A percentile compares a stretch with the other conserved stretches of the same genome.
These are phyloP conservation scores for Macrotus californicus DNA, from an alignment of 2,113 vertebrate species.

Conservation along the genomic window DNA sequence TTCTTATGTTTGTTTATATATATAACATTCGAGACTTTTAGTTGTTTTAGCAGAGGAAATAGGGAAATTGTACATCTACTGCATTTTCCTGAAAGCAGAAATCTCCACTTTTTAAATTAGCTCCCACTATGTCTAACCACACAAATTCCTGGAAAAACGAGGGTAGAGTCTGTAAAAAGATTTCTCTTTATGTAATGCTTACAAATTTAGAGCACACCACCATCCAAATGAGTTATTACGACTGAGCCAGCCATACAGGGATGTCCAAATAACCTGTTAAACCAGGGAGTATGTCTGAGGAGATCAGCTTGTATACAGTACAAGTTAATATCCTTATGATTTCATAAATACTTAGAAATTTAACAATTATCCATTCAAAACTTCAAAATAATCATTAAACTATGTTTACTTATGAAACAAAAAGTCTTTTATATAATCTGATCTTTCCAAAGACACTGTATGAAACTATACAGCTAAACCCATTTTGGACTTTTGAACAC, in stretches of 20 bases:
- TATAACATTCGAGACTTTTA: slow-evolving; percentile 45
- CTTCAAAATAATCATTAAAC: slow-evolving; percentile 31
- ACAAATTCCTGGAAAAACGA: slow-evolving; percentile 55
- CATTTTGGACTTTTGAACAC: background rate
- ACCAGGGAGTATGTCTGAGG: background rate
- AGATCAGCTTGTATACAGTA: background rate
- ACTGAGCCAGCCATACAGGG: background rate
- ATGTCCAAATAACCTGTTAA: slow-evolving; percentile 16
- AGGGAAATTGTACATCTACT: slow-evolving; percentile 49
- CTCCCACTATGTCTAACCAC: slow-evolving; percentile 37
- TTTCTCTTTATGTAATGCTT: slow-evolving; percentile 34
- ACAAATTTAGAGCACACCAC: background rate
- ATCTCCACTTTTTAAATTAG: slow-evolving; percentile 47
- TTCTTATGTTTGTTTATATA: slow-evolving; percentile 45
- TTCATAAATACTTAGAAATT: slow-evolving; percentile 41
- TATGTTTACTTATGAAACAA: slow-evolving; percentile 9
- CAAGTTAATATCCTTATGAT: slow-evolving; percentile 12
- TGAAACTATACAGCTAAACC: background rate
- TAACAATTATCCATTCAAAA: slow-evolving; percentile 12
- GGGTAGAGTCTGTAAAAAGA: slow-evolving; percentile 12
- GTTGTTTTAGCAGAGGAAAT: slow-evolving; percentile 26
- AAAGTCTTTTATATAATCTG: background rate
- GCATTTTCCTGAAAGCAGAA: slow-evolving; percentile 61
- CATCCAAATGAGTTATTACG: background rate
- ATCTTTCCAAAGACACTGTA: slow-evolving; percentile 21